Evolutionary conservation across 2,888 invertebrate genomes (phyloP).

Genomic region (Peribatodes rhomboidaria): DNA sequence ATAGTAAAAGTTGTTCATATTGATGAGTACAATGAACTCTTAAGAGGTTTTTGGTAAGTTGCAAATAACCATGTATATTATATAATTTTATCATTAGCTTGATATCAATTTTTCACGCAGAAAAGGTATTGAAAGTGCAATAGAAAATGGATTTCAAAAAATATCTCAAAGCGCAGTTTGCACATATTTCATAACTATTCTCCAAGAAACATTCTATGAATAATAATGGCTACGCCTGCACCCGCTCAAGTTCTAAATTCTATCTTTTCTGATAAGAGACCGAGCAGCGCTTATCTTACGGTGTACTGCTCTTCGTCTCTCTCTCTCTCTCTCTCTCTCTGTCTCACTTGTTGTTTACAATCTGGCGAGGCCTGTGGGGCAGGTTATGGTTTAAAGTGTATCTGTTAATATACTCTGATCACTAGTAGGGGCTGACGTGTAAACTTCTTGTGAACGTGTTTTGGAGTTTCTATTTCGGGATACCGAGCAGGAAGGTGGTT

Average conservation of each 20-base stretch:
- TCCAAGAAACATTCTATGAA: neutral
- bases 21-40: too few species aligned
- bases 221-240: neutral
- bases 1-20: too few species aligned
- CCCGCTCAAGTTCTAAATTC: neutral
- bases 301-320: conserved; percentile 12
- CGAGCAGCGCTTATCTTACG: neutral
- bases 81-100: too few species aligned
- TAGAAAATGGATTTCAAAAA: neutral
- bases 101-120: neutral
- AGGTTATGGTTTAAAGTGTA: conserved; percentile 23
- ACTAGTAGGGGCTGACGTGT: neutral
- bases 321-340: conserved; percentile 2
- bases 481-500: conserved; percentile 1
- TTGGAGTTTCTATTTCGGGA: neutral
- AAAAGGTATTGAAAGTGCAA: neutral
- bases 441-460: neutral
- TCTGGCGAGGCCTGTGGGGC: conserved; percentile 14
- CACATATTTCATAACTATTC: neutral
- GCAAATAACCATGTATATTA: too few species aligned
- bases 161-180: neutral
- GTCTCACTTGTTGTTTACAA: conserved; percentile 11
- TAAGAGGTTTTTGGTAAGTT: too few species aligned
- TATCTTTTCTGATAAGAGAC: neutral
- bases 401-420: neutral